A percentile compares a stretch with the other conserved stretches of the same genome.
These are phyloP conservation scores for Papilio polyxenes DNA, from an alignment of 1,140 invertebrate species.

Conservation along the genomic window DNA sequence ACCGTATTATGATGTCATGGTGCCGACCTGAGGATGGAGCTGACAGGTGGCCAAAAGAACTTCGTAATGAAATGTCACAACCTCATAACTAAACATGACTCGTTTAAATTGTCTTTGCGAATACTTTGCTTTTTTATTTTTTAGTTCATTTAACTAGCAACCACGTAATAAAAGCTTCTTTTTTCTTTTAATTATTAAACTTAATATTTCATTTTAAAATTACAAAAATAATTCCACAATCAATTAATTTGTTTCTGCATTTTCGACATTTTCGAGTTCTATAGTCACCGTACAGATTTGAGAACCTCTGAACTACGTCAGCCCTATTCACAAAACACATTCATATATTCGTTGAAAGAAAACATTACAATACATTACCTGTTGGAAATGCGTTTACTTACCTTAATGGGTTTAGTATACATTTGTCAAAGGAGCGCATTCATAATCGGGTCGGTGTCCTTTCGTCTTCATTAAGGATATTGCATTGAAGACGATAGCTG, in stretches of 20 bases:
- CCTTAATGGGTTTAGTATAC: constrained; percentile 34
- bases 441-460: constrained; percentile 35
- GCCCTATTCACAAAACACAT: neutral
- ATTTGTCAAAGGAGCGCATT: constrained; percentile 29
- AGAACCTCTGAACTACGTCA: neutral
- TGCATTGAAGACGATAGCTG: constrained; percentile 29
- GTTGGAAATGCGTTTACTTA: constrained; percentile 27
- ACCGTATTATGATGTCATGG: too few relatives aligned
- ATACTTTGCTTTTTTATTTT: too few relatives aligned
- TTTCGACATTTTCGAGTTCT: neutral
- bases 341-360: constrained; percentile 18
- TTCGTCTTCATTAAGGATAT: constrained; percentile 23
- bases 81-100: too few relatives aligned
- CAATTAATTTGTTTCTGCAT: neutral
- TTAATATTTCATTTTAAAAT: too few relatives aligned
- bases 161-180: too few relatives aligned
- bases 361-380: constrained; percentile 22
- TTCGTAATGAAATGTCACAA: too few relatives aligned
- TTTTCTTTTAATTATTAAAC: too few relatives aligned
- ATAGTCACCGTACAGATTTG: neutral
- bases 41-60: too few relatives aligned
- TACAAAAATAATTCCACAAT: too few relatives aligned
- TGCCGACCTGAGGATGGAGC: too few relatives aligned
- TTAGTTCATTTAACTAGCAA: too few relatives aligned
- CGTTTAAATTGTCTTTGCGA: too few relatives aligned